These are phyloP conservation scores for Tipula helvola DNA, from an alignment of 2,888 invertebrate species.

Conservation along the genomic window DNA sequence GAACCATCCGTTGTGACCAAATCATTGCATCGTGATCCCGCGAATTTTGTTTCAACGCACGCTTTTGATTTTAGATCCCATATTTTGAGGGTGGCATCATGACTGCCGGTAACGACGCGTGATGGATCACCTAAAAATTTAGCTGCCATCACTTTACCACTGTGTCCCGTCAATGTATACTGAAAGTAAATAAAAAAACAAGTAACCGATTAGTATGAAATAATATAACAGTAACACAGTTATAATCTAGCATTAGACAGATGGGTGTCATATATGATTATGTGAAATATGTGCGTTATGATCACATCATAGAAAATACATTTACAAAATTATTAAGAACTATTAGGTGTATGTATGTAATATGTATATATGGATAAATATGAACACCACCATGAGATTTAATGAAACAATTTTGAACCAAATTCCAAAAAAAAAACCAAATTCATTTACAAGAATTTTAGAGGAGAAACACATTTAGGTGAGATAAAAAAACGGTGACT, in stretches of 20 bases:
- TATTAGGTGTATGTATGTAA: neutral
- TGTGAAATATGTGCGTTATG: neutral
- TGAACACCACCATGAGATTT: conserved; percentile 8
- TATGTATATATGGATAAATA: no score
- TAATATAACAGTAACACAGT: neutral
- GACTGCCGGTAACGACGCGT: conserved; percentile 94
- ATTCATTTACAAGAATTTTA: neutral
- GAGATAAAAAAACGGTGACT: neutral
- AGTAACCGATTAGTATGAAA: neutral
- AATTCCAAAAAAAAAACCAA: neutral
- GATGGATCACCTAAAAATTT: conserved; percentile 86
- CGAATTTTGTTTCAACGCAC: conserved; percentile 89
- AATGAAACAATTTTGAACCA: conserved; percentile 8
- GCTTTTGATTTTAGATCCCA: conserved; percentile 93
- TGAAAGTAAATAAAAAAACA: conserved; percentile 17
- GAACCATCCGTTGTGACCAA: conserved; percentile 80
- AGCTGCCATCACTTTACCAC: conserved; percentile 94
- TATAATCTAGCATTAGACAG: no score
- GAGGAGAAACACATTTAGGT: neutral
- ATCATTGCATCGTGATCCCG: conserved; percentile 95
- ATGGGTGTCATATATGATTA: neutral
- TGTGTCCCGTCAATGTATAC: conserved; percentile 51
- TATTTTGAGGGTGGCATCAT: conserved; percentile 94
- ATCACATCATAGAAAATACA: neutral
- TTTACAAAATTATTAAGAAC: neutral